Evolutionary conservation across 1,140 invertebrate species (phyloP), one percentile per base, ranked within the genome.

Genomic region (Drosophila parabipectinata): DNA sequence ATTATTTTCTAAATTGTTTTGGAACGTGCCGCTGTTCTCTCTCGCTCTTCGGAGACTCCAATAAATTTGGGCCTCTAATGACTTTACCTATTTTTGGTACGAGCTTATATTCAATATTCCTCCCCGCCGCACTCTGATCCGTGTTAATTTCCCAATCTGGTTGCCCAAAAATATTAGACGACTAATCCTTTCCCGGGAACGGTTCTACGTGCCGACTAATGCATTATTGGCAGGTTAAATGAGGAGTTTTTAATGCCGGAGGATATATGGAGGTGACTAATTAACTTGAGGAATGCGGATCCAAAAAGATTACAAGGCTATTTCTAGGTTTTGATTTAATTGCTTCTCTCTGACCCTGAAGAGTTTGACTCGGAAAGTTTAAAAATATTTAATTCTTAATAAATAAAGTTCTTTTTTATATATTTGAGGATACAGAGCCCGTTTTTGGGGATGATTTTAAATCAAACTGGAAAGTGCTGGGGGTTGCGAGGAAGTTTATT

Each of bases 1-100:
- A 88, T 88, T 88, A 88, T 88, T 83, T 88, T 88, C 83, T 83
- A 88, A 88, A 88, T 88, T 83, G 83, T 88, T 88, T 88, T 88
- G 83, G 82, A 87, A 87, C 82, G 82, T 87, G 82, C 83, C 82
- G 76, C 76, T 41, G 60, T 57, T 45, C 53, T 47, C 41, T 14
- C 41, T 44, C 41, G 6, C 41, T 44, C 41, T 44, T 56, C 51
- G 37, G 50, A 28, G 71, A 34, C 68, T 64, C 62, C 51, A 60
- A 85, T 85, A 85, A 85, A 85, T 85, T 88, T 72, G 12, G 24
- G 8, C 37, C 74, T 64, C 58, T 87, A 87, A 85, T 75, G 82
- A 79, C 72, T 55, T 59, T 58, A 59, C 32, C 72, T 74, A 74
- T 74, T 74, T 74, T 74, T 58, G 60, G 72, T 28, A 26, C 24